These are phyloP conservation scores for Phasianus colchicus DNA, from an alignment of 2,113 vertebrate genomes.

Conservation along the genomic window DNA sequence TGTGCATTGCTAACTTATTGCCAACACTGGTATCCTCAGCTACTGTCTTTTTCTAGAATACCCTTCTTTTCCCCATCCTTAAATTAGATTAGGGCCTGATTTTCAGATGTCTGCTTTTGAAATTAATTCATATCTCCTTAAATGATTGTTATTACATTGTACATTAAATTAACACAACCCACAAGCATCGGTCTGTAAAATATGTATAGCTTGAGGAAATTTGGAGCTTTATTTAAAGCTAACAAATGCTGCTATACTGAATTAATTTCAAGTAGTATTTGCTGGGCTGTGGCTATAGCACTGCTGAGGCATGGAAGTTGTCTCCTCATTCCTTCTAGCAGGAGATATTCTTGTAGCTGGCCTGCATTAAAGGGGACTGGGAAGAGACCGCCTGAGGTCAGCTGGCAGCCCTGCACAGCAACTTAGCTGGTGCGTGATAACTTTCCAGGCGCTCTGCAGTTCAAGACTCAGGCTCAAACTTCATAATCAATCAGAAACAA, in stretches of 20 bases:
- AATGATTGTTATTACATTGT: neutral
- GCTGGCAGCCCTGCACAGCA: neutral
- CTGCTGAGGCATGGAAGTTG: neutral
- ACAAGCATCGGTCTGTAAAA: neutral
- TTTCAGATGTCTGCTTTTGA: neutral
- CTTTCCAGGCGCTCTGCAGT: neutral
- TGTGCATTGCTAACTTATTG: neutral
- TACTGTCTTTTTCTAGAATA: neutral
- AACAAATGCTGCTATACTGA: rapidly evolving
- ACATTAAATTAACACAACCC: neutral
- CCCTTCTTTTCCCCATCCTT: neutral
- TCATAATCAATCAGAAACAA: neutral
- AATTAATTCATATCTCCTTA: neutral
- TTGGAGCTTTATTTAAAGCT: neutral
- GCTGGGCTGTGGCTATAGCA: neutral
- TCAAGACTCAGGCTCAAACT: neutral
- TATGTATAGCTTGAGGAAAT: neutral
- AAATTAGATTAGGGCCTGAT: neutral
- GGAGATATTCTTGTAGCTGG: neutral
- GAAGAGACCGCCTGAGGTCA: neutral
- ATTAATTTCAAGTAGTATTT: neutral
- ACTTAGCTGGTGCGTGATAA: neutral
- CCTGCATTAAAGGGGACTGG: neutral
- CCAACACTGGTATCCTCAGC: neutral
- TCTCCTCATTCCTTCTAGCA: neutral